Base-by-base conservation (phyloP, 1,140 invertebrate genomes). In the Achroia grisella region DNA sequence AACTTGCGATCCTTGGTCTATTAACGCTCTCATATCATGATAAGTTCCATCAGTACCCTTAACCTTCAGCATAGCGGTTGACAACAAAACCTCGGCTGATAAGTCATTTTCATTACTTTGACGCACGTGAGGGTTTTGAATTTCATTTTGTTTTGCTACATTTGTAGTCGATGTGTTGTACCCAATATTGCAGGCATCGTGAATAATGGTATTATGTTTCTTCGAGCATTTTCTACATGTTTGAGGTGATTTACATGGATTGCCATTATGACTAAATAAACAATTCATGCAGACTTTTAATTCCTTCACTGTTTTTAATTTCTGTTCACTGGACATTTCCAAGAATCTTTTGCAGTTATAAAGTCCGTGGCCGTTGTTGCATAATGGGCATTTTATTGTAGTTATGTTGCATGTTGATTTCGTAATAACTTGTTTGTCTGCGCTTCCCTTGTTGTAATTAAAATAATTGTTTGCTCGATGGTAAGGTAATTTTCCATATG, bases 1-100 rank as follows among this genome's bases (percentile, higher is more conserved):
- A 36, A 52, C 37, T 41, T 50, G 48, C 9, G 50, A 47, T 4
- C 50, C 50, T 11, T 41, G 50, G 35, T 52, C 50, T n/a, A 46
- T 43, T 10, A 50, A 35, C 4, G 41, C 48, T 13, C 48, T 39
- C 31, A 43, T 32, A 14, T 39, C 44, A 40, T 40, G 30, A 10
- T 36, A 44, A 3, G 10, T 39, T 10, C 42, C 39, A 15, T 44
- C 32, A 9, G 11, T 15, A 11, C n/a, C 15, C 29, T 28, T 15
- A 30, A 48, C 46, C 41, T 28, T 34, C 10, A 48, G n/a, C 6
- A 29, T 1, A 9, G 46, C 39, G n/a, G 46, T 48, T 14, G 46
- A 15, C 35, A 48, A 36, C 9, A 52, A 46, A 12, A 46, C 17
- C 27, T 52, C 31, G 2, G 11, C 10, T 12, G 27, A 31, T 6